A percentile compares a stretch with the other conserved stretches of the same genome.
phyloP scores from a whole-genome alignment of 2,797 vertebrate species.

The Amblyraja radiata region DNA sequence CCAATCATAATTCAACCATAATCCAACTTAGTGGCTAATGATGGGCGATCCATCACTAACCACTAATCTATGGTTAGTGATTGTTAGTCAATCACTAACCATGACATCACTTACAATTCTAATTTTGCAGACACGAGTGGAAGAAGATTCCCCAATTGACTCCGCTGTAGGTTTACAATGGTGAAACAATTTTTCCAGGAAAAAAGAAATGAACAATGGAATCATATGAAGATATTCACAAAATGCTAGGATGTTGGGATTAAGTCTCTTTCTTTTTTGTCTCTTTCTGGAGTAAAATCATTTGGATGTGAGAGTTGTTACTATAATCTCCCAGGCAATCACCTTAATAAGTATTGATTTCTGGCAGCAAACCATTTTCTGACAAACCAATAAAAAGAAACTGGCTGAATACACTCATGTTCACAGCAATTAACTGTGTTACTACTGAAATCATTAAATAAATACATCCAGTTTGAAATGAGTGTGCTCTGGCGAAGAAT shows the following conservation, averaged over 20 bases:
- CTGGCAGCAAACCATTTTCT: constrained; percentile 21
- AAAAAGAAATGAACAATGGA: neutral
- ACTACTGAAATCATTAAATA: neutral
- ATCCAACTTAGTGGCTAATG: no score
- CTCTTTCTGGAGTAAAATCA: neutral
- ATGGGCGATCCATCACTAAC: no score
- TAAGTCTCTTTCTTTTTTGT: constrained; percentile 12
- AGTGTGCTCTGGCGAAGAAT: neutral
- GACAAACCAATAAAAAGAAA: constrained; percentile 33
- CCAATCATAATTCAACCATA: no score
- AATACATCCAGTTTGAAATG: neutral
- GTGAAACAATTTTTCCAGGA: neutral
- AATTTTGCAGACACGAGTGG: no score
- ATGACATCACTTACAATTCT: no score
- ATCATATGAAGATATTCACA: no score
- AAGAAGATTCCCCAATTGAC: no score
- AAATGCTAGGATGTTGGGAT: neutral
- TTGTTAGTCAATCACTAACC: no score
- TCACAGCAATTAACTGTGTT: neutral
- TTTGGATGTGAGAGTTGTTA: constrained; percentile 26
- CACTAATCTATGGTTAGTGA: no score
- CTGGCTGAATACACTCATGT: constrained; percentile 9
- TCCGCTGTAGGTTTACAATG: neutral
- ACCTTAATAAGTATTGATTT: constrained; percentile 33
- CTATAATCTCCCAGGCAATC: constrained; percentile 17